Base-by-base conservation (phyloP, 1,140 invertebrate species). In the Anagrus nilaparvatae region DNA sequence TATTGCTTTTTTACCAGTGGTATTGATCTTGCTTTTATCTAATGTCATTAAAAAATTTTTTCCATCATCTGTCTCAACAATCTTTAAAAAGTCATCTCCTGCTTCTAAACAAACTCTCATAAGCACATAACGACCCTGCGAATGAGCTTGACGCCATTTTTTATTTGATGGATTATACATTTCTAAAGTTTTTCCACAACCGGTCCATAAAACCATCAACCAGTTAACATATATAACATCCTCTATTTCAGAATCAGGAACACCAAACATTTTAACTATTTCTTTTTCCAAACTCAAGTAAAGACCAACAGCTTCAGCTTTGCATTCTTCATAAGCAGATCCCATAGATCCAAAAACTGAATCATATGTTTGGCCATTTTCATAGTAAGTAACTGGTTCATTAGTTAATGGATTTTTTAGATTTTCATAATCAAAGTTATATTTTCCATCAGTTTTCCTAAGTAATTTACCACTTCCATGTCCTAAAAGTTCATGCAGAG, bases 401-500 rank as follows among this genome's bases (percentile, higher is more conserved):
- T 51, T 73, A 19, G 83, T 91, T 5, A 90, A 64, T 20, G 91
- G 82, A 67, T 95, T 84, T 43, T 77, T 79, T 1, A 91, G 74
- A 14, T 68, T 75, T 1, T 78, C 69, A 17, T 69, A 67, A 60
- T 94, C 80, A 60, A 91, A 97, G 62, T 97, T 96, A 41, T 80
- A 80, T 0, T 71, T 74, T 10, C 84, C 87, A 12, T 75, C 73
- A 44, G 80, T 71, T 55, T 83, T 76, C n/a, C 72, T 69, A 38
- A 97, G 80, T 2, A 96, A 63, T 69, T 97, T 97, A 2, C 94
- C 94, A 65, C 87, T 93, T 21, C 93, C 94, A 67, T 97, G 94
- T 1, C 94, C 94, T 1, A 97, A 68, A 3, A 97, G 69, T 65
- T 97, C 94, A 59, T 97, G 93, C 0, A 97, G 71, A 30, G 89